Base-by-base conservation (phyloP, 2,113 vertebrate genomes). In the Sinocyclocheilus rhinocerous region DNA sequence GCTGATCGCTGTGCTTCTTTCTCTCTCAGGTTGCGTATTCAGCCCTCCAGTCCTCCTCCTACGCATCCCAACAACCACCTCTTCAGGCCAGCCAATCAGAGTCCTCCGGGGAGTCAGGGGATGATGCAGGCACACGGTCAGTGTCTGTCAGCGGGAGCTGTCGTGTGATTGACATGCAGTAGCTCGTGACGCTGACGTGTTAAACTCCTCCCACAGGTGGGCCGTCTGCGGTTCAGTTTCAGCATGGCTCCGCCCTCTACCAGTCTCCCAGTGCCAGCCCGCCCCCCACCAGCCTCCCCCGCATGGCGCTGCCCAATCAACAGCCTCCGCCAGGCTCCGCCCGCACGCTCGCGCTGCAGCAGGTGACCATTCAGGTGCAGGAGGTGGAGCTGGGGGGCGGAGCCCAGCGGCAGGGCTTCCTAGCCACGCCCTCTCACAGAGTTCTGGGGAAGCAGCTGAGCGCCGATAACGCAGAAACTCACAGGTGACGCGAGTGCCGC, bases 371-470 rank as follows among this genome's bases (percentile, higher is more conserved):
- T 92, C 98, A 98, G 91, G 96, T 99, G 75, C 98, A 98, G 91
- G 98, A 98, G 81, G 95, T 97, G 0, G 97, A 97, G 86, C 92
- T 97, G 83, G 95, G 96, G 39, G 92, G 91, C 26, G 94, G 89
- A 90, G 92, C 76, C 15, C 96, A 97, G 87, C 96, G 97, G 0
- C 95, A 95, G 84, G 95, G 69, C 92, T 96, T 98, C 89, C 94
- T 99, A 94, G 94, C 97, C 75, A 95, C 96, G 7, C 94, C 97
- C 48, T 97, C 97, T 81, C 98, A 99, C 94, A 86, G 97, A 86
- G 97, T 97, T 76, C 94, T 99, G 11, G 98, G 97, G 91, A 99
- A 99, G 95, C 98, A 99, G 93, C 95, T 99, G 89, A 99, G 97
- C 2, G 97, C 98, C 0, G 98, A 99, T 95, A 98, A 97, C 33